Evolutionary conservation across 2,888 invertebrate species (phyloP).

Genomic region (Chymomyza fuscimana): DNA sequence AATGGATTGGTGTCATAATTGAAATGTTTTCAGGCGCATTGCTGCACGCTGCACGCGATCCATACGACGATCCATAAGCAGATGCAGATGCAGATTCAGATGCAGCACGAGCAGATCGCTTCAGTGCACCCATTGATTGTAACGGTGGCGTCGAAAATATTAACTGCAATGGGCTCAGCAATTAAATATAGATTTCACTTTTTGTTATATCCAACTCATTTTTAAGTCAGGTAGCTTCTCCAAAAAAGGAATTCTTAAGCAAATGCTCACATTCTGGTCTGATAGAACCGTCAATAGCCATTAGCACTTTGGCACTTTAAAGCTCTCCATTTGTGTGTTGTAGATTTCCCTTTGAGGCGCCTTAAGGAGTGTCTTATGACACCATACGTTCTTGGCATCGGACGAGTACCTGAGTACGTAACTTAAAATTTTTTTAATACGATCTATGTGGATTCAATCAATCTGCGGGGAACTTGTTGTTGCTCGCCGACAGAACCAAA

Average conservation of each 20-base stretch:
- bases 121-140: conserved; percentile 2
- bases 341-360: conserved; percentile 29
- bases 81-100: conserved; percentile 38
- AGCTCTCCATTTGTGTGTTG: conserved; percentile 55
- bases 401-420: conserved; percentile 32
- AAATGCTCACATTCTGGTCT: background rate
- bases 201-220: conserved; percentile 18
- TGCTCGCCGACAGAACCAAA: too few species aligned
- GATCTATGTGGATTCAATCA: conserved; percentile 77
- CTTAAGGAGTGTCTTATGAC: too few species aligned
- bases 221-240: too few species aligned
- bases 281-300: conserved; percentile 73
- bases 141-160: background rate
- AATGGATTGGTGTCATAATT: conserved; percentile 72
- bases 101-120: conserved; percentile 27
- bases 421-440: conserved; percentile 79
- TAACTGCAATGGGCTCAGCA: conserved; percentile 24
- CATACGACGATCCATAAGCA: background rate
- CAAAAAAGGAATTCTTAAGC: too few species aligned
- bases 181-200: conserved; percentile 72
- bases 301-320: conserved; percentile 78
- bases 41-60: conserved; percentile 55
- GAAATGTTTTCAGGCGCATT: conserved; percentile 46
- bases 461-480: conserved; percentile 46
- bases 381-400: too few species aligned